Evolutionary conservation across 1,140 invertebrate species (phyloP).

Genomic region (Lerema accius): DNA sequence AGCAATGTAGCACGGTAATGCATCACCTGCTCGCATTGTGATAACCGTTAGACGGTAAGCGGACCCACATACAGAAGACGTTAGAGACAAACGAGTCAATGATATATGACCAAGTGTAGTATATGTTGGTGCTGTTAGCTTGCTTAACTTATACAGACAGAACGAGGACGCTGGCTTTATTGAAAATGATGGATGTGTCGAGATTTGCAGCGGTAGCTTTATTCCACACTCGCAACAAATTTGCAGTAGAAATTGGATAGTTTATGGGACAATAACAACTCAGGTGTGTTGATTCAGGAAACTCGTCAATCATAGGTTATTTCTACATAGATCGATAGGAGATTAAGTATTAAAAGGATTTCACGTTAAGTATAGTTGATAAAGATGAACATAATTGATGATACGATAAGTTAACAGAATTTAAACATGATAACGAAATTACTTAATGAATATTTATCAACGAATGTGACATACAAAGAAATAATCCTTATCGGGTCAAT

Average conservation of each 20-base stretch:
- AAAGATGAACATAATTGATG: not conserved
- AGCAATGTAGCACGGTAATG: slow-evolving; percentile 64
- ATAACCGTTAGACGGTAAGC: slow-evolving; percentile 63
- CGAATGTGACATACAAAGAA: too few species aligned
- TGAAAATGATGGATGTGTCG: slow-evolving; percentile 36
- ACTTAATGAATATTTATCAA: too few species aligned
- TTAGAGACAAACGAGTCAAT: slow-evolving; percentile 65
- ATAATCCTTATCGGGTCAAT: too few species aligned
- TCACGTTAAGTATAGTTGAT: too few species aligned
- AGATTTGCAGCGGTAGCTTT: slow-evolving; percentile 4
- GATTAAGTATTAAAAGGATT: too few species aligned
- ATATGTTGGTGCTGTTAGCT: slow-evolving; percentile 39
- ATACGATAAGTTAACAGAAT: too few species aligned
- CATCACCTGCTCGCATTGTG: slow-evolving; percentile 68
- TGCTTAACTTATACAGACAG: slow-evolving; percentile 51
- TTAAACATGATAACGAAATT: too few species aligned
- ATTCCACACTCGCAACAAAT: slow-evolving; percentile 10
- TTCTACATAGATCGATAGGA: too few species aligned
- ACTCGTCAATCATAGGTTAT: not conserved
- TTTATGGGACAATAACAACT: slow-evolving; percentile 9
- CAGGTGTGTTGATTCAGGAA: slow-evolving; percentile 4
- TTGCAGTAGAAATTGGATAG: slow-evolving; percentile 7
- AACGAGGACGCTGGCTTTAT: slow-evolving; percentile 41
- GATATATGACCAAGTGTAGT: slow-evolving; percentile 56
- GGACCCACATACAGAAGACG: slow-evolving; percentile 58